Evolutionary conservation across 2,113 vertebrate genomes (phyloP).

Genomic region (Balaeniceps rex): DNA sequence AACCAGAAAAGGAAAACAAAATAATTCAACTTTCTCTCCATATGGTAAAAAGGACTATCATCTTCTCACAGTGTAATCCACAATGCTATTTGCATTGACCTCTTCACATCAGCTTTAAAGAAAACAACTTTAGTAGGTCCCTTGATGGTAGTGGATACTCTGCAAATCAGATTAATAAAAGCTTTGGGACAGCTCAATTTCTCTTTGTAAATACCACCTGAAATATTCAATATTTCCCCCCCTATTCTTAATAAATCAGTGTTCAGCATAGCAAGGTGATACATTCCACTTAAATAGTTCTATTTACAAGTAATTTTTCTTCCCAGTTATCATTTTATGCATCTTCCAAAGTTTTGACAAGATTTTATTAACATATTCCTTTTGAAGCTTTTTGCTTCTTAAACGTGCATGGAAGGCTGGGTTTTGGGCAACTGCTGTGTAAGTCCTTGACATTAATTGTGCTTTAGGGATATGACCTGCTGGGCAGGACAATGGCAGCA

Average conservation of each 20-base stretch:
- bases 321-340: conserved; percentile 16
- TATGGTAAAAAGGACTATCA: conserved; percentile 55
- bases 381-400: conserved; percentile 21
- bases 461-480: conserved; percentile 67
- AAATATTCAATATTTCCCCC: conserved; percentile 8
- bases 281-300: neutral
- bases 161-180: conserved; percentile 72
- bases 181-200: conserved; percentile 57
- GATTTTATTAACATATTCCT: conserved; percentile 43
- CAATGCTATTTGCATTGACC: conserved; percentile 35
- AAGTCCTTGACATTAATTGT: conserved; percentile 78
- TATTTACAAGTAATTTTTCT: conserved; percentile 11
- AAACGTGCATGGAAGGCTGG: neutral
- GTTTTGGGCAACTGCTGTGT: neutral
- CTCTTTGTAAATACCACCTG: conserved; percentile 59
- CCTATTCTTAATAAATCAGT: conserved; percentile 11
- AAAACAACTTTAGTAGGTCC: conserved; percentile 61
- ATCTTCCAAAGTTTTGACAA: conserved; percentile 23
- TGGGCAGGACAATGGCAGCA: conserved; percentile 74
- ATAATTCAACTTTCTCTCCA: conserved; percentile 53
- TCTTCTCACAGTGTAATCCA: conserved; percentile 37
- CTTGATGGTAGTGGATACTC: conserved; percentile 49
- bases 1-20: conserved; percentile 45
- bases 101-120: conserved; percentile 66
- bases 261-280: neutral